These are phyloP conservation scores for Petroica traversi DNA, from an alignment of 2,113 vertebrate species.

Conservation along the genomic window DNA sequence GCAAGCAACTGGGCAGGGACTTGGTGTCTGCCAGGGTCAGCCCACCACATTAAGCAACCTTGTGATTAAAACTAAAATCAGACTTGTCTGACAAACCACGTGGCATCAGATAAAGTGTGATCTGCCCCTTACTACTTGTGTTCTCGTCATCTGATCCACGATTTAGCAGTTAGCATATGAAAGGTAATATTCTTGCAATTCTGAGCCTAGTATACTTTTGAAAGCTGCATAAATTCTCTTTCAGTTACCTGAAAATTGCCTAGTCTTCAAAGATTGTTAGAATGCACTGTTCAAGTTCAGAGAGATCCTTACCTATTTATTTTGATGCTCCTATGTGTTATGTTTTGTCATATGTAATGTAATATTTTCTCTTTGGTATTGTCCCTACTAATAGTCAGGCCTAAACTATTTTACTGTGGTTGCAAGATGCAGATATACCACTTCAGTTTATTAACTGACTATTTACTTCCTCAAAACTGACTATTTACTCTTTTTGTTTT, in stretches of 20 bases:
- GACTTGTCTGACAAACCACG: background rate
- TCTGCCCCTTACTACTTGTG: background rate
- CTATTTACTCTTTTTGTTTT: background rate
- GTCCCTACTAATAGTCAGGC: background rate
- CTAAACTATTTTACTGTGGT: background rate
- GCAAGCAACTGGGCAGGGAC: background rate
- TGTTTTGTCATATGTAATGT: background rate
- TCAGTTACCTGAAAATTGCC: background rate
- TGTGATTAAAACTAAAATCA: background rate
- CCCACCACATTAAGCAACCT: background rate
- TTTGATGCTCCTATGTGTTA: background rate
- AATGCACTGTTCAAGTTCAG: background rate
- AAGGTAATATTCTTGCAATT: background rate
- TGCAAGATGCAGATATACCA: background rate
- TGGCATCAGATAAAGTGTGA: background rate
- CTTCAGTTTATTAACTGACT: background rate
- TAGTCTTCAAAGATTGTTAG: background rate
- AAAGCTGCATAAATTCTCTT: background rate
- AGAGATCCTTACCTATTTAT: background rate
- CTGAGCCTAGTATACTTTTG: background rate
- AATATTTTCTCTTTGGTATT: background rate
- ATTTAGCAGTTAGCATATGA: background rate
- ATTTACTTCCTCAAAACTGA: background rate
- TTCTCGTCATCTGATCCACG: background rate
- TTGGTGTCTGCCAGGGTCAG: background rate